Conservation (phyloP, 2,113 vertebrate species). For the Stegostoma tigrinum region DNA sequence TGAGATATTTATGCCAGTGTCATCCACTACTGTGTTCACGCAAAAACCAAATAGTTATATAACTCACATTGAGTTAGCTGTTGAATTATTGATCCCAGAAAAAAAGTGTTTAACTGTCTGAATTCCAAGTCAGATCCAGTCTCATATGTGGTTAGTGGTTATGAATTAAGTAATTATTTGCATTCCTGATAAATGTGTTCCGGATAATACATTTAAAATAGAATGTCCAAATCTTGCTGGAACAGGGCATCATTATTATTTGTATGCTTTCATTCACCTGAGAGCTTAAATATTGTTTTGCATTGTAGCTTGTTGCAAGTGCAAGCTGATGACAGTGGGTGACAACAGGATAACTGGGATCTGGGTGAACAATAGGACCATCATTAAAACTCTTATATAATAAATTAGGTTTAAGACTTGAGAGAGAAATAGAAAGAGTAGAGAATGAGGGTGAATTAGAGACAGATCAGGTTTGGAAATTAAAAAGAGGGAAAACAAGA, state of each 20-base stretch:
- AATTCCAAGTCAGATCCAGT: neutral
- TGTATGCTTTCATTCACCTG: neutral
- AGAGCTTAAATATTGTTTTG: neutral
- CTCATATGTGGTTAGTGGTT: neutral
- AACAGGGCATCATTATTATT: neutral
- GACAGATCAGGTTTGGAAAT: neutral
- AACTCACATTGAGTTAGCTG: neutral
- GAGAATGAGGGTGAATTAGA: neutral
- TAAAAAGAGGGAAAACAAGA: neutral
- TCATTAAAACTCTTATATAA: neutral
- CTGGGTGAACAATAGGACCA: neutral
- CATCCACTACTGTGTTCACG: neutral
- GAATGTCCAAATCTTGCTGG: neutral
- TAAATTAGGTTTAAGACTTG: neutral
- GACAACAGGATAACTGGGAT: neutral
- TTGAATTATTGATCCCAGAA: neutral
- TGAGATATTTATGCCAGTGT: neutral
- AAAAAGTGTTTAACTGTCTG: conserved; percentile 18
- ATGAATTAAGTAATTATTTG: neutral
- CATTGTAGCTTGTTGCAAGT: neutral
- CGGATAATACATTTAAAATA: neutral
- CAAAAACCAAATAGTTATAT: neutral
- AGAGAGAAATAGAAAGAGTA: neutral
- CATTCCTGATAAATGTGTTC: neutral
- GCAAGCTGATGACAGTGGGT: neutral